Conservation (phyloP, 2,113 vertebrate species). For the Cygnus atratus region DNA sequence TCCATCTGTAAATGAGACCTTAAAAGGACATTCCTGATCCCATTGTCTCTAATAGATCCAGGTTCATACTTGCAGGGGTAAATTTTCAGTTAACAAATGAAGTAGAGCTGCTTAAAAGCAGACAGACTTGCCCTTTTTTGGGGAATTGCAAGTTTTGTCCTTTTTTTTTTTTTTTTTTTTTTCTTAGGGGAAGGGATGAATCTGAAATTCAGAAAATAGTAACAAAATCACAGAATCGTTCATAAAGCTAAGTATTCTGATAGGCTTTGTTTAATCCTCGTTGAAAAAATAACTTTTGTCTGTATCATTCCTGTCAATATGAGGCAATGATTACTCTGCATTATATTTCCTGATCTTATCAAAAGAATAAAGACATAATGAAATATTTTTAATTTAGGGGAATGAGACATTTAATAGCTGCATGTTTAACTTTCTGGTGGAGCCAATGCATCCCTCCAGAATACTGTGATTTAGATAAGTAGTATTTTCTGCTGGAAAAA, state of each 20-base stretch:
- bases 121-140: rapidly evolving
- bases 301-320: not conserved
- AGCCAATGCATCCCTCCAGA: too few species aligned
- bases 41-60: not conserved
- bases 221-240: not conserved
- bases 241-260: not conserved
- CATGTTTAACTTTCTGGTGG: not conserved
- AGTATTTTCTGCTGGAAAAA: not conserved
- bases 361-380: not conserved
- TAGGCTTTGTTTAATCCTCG: not conserved
- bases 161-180: not conserved
- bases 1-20: conserved; percentile 27
- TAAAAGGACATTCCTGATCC: not conserved
- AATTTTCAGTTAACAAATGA: not conserved
- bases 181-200: rapidly evolving
- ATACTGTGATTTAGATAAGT: not conserved
- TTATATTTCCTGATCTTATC: not conserved
- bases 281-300: not conserved
- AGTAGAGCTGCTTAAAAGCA: not conserved
- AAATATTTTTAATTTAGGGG: not conserved
- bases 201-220: not conserved
- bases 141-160: rapidly evolving
- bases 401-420: not conserved
- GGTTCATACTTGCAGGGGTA: not conserved
- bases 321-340: not conserved